Conservation (phyloP, 2,888 invertebrate genomes). For the Anticlea derivata region DNA sequence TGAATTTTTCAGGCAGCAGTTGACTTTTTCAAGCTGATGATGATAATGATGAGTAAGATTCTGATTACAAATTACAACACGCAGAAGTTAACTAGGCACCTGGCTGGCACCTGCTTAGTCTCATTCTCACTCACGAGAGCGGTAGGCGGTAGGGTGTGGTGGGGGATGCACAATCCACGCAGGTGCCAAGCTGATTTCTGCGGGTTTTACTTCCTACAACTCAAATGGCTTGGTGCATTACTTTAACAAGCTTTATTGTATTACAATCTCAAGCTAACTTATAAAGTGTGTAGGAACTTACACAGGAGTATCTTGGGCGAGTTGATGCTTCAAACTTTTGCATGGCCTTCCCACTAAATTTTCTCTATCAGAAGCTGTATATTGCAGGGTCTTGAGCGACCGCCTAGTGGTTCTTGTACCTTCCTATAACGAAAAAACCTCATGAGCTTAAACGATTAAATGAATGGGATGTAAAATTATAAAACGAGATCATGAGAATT, state of each 20-base stretch:
- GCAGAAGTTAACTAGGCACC: too few species aligned
- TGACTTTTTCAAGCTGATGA: too few species aligned
- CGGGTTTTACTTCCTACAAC: too few species aligned
- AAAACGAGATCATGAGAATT: not conserved
- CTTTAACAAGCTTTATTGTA: too few species aligned
- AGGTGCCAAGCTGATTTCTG: too few species aligned
- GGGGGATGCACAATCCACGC: too few species aligned
- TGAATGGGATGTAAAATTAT: not conserved
- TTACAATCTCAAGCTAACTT: too few species aligned
- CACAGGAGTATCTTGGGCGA: conserved; percentile 77
- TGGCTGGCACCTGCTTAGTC: too few species aligned
- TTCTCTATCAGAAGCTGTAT: conserved; percentile 88
- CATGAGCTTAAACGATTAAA: not conserved
- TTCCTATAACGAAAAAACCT: conserved; percentile 39
- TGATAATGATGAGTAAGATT: not conserved
- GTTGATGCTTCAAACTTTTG: conserved; percentile 76
- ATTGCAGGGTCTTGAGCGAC: conserved; percentile 90
- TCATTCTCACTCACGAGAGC: too few species aligned
- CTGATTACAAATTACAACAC: not conserved
- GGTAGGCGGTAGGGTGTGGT: too few species aligned
- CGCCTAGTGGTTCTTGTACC: conserved; percentile 74
- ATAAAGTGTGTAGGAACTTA: conserved; percentile 54
- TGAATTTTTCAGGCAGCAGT: too few species aligned
- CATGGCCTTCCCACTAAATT: conserved; percentile 88
- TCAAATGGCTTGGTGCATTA: too few species aligned